These are phyloP conservation scores for Pachliopta kotzebuea DNA, from an alignment of 2,888 invertebrate species.

Conservation along the genomic window DNA sequence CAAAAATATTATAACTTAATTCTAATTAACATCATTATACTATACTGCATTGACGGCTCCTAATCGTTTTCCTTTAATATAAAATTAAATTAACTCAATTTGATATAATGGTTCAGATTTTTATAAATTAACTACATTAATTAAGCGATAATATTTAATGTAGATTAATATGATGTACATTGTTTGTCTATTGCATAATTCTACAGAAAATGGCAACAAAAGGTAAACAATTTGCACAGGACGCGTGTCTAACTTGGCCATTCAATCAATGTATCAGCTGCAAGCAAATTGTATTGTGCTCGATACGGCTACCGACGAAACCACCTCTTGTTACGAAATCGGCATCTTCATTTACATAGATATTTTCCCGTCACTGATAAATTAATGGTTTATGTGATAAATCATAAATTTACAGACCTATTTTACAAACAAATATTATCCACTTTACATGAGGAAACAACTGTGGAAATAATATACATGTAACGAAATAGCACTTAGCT, in stretches of 20 bases:
- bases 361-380: not conserved
- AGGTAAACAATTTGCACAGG: conserved; percentile 32
- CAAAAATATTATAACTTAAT: too few species aligned
- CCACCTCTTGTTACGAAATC: conserved; percentile 22
- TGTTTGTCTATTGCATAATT: conserved; percentile 6
- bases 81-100: not conserved
- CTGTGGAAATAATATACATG: too few species aligned
- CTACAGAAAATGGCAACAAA: conserved; percentile 24
- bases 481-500: too few species aligned
- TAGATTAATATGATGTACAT: not conserved
- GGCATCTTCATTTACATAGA: conserved; percentile 8
- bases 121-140: not conserved
- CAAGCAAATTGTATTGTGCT: conserved; percentile 28
- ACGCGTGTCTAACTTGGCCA: conserved; percentile 38
- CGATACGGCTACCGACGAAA: conserved; percentile 24
- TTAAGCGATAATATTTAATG: not conserved
- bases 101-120: not conserved
- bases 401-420: not conserved
- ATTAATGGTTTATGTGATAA: not conserved
- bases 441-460: too few species aligned
- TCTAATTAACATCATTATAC: too few species aligned
- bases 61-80: too few species aligned
- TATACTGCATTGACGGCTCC: too few species aligned
- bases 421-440: too few species aligned
- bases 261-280: conserved; percentile 30